Conservation (phyloP, 2,888 invertebrate species). For the Parnassius orleans region DNA sequence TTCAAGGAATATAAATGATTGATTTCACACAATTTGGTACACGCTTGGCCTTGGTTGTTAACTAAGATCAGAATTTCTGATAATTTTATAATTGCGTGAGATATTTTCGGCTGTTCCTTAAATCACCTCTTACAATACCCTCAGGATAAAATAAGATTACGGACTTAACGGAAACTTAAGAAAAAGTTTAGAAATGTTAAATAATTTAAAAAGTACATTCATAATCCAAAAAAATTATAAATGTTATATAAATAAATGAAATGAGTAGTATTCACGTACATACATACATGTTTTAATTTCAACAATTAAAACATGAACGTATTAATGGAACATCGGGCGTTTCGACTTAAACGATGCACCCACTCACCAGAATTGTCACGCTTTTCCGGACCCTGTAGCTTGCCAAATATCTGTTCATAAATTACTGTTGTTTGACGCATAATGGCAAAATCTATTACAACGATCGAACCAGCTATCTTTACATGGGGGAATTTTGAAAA, state of each 20-base stretch:
- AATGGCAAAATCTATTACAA: slow-evolving; percentile 71
- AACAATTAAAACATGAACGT: slow-evolving; percentile 39
- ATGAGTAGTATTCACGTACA: too few species aligned
- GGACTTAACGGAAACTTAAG: too few species aligned
- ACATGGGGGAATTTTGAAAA: slow-evolving; percentile 6
- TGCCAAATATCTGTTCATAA: slow-evolving; percentile 73
- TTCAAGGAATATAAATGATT: background rate
- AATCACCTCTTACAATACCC: too few species aligned
- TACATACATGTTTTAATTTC: background rate
- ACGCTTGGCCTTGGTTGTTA: background rate
- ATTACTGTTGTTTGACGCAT: slow-evolving; percentile 73
- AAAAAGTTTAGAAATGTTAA: too few species aligned
- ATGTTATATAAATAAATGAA: too few species aligned
- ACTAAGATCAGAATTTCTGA: background rate
- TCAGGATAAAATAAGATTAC: too few species aligned
- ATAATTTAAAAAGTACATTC: too few species aligned
- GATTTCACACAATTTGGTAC: background rate
- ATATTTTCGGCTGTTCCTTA: too few species aligned
- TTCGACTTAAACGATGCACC: slow-evolving; percentile 31
- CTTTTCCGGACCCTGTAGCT: slow-evolving; percentile 59
- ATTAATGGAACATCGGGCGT: slow-evolving; percentile 36
- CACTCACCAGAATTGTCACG: slow-evolving; percentile 60
- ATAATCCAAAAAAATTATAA: too few species aligned
- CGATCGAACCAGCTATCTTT: slow-evolving; percentile 11
- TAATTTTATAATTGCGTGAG: too few species aligned